Evolutionary conservation across 1,140 invertebrate genomes (phyloP).

Genomic region (Hyphantria cunea): DNA sequence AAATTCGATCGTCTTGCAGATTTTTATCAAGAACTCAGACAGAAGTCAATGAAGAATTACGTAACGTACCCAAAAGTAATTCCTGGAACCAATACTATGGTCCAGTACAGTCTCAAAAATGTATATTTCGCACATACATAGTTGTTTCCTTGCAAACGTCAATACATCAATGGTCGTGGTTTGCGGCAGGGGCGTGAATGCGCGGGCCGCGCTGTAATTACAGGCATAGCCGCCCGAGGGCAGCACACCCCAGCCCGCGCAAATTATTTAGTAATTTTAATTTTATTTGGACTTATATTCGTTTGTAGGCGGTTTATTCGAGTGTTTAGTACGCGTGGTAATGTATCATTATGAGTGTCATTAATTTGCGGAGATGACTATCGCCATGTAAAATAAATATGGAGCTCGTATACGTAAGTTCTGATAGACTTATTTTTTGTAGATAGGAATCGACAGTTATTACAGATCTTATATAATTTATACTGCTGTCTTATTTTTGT

Average conservation of each 20-base stretch:
- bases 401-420: background rate
- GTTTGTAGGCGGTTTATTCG: slow-evolving; percentile 32
- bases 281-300: slow-evolving; percentile 69
- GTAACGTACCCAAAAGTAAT: slow-evolving; percentile 12
- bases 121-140: slow-evolving; percentile 26
- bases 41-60: slow-evolving; percentile 13
- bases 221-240: slow-evolving; percentile 59
- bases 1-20: background rate
- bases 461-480: background rate
- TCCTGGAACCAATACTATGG: slow-evolving; percentile 8
- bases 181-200: slow-evolving; percentile 49
- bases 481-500: too few relatives aligned
- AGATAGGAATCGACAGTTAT: background rate
- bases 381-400: slow-evolving; percentile 2
- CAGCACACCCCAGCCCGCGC: slow-evolving; percentile 51
- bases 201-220: slow-evolving; percentile 66
- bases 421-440: background rate
- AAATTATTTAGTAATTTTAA: slow-evolving; percentile 77
- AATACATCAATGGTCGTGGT: slow-evolving; percentile 64
- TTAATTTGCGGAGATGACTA: slow-evolving; percentile 20
- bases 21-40: background rate
- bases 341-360: slow-evolving; percentile 28
- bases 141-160: slow-evolving; percentile 47
- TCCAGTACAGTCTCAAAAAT: slow-evolving; percentile 3
- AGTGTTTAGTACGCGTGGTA: slow-evolving; percentile 31